phyloP scores from a whole-genome alignment of 2,797 vertebrate genomes.

The Jordanella pulchra region DNA sequence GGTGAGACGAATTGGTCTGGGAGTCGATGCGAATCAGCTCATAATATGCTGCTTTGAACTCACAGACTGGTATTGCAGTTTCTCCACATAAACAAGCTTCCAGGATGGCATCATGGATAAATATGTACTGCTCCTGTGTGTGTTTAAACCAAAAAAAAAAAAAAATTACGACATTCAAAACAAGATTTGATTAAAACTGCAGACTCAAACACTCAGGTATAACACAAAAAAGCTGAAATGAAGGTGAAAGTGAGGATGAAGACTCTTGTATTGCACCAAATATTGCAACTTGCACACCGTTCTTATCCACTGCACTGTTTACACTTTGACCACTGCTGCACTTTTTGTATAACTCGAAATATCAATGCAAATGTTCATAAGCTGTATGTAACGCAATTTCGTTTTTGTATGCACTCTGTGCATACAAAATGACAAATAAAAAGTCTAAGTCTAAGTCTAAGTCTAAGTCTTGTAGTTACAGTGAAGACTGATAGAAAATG shows the following conservation, averaged over 20 bases:
- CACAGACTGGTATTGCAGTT: constrained; percentile 96
- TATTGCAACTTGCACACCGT: no score
- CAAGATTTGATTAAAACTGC: background rate
- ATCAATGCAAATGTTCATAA: no score
- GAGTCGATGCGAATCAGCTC: constrained; percentile 99
- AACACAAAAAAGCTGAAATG: constrained; percentile 30
- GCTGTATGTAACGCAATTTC: no score
- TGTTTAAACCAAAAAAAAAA: constrained; percentile 28
- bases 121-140: constrained; percentile 96
- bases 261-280: constrained; percentile 42
- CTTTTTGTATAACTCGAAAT: no score
- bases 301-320: no score
- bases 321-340: no score
- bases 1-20: constrained; percentile 97
- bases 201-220: background rate
- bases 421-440: no score
- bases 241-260: constrained; percentile 40
- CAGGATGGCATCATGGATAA: constrained; percentile 98
- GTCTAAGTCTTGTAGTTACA: no score
- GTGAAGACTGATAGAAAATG: constrained; percentile 54
- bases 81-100: constrained; percentile 99
- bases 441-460: no score
- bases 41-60: constrained; percentile 98
- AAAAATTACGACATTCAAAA: constrained; percentile 22
- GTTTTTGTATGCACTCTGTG: no score